A percentile compares a stretch with the other conserved stretches of the same genome.
Evolutionary conservation across 1,140 invertebrate genomes (phyloP).

Genomic region (Fopius arisanus): DNA sequence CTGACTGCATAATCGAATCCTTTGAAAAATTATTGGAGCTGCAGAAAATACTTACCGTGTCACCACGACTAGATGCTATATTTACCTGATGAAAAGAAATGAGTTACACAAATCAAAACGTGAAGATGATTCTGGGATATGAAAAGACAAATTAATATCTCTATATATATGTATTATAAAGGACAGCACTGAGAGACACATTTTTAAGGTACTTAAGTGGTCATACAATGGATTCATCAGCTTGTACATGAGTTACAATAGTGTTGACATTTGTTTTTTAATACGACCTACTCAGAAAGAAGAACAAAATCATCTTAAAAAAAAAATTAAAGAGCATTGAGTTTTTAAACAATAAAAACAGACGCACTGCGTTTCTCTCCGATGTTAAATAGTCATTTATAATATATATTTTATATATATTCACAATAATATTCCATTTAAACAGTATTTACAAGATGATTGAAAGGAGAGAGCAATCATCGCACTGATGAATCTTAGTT

Average conservation of each 20-base stretch:
- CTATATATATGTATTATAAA: slow-evolving; percentile 5
- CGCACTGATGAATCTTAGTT: not conserved
- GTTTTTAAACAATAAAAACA: not conserved
- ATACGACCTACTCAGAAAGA: not conserved
- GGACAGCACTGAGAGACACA: not conserved
- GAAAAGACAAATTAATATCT: not conserved
- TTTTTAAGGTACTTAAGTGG: slow-evolving; percentile 11
- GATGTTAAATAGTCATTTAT: slow-evolving; percentile 3
- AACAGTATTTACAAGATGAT: slow-evolving; percentile 20
- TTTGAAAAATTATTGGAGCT: too few species aligned
- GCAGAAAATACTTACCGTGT: too few species aligned
- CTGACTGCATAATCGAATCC: too few species aligned
- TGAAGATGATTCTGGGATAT: not conserved
- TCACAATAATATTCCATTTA: slow-evolving; percentile 6
- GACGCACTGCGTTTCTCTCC: not conserved
- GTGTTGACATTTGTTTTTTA: not conserved
- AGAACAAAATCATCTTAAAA: not conserved
- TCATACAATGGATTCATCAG: slow-evolving; percentile 12
- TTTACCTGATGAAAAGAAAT: not conserved
- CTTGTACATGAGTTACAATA: slow-evolving; percentile 10
- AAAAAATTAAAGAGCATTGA: not conserved
- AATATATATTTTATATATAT: slow-evolving; percentile 6
- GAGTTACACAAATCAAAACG: not conserved
- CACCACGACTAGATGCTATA: too few species aligned
- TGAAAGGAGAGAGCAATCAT: not conserved